phyloP scores from a whole-genome alignment of 2,797 vertebrate species.

The Pseudotriccus pelzelni region DNA sequence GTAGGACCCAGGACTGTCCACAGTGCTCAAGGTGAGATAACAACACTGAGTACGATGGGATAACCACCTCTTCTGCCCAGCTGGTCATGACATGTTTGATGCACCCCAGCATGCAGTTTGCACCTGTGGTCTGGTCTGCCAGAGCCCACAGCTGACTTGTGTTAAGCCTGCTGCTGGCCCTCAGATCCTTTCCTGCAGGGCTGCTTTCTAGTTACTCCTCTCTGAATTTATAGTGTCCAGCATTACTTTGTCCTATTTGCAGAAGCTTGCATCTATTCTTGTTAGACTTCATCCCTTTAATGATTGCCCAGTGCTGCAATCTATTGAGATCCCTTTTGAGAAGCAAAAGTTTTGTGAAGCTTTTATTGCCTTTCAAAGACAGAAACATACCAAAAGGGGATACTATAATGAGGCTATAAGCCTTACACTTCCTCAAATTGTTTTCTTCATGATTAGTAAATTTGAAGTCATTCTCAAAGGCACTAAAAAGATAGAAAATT shows the following conservation, averaged over 20 bases:
- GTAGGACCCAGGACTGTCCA: background rate
- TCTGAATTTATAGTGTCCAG: background rate
- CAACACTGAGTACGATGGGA: accelerated
- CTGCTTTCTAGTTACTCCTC: background rate
- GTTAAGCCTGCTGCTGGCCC: background rate
- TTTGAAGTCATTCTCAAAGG: background rate
- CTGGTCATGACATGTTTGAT: background rate
- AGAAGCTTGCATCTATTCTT: background rate
- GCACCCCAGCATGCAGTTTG: accelerated
- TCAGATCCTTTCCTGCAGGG: background rate
- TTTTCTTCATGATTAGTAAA: background rate
- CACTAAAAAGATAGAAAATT: background rate
- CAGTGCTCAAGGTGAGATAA: background rate
- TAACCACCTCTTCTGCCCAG: background rate
- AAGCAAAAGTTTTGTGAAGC: background rate
- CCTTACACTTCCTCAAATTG: background rate
- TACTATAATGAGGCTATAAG: background rate
- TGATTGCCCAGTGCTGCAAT: background rate
- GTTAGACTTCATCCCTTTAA: background rate
- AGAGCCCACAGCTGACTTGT: background rate
- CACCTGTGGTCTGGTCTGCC: background rate
- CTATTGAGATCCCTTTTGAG: background rate
- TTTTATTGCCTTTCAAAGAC: background rate
- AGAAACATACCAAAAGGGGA: background rate
- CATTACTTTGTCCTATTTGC: background rate